Evolutionary conservation across 2,888 invertebrate species (phyloP).

Genomic region (Drosophila recens): DNA sequence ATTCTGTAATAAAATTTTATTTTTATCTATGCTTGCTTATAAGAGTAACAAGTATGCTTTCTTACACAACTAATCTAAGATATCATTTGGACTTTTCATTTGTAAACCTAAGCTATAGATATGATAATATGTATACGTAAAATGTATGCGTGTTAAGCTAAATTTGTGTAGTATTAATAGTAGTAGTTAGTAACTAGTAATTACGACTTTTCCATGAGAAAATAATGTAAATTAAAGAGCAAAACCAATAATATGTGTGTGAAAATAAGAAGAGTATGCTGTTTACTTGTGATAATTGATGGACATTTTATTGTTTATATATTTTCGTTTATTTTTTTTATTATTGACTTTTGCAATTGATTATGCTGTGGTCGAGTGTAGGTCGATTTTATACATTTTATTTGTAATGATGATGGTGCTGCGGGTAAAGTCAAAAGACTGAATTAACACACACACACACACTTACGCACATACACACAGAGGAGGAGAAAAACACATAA

Average conservation of each 20-base stretch:
- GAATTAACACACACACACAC: constrained; percentile 25
- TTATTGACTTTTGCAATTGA: constrained; percentile 50
- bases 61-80: constrained; percentile 63
- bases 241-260: constrained; percentile 8
- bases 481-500: constrained; percentile 1
- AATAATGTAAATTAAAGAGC: constrained; percentile 14
- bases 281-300: constrained; percentile 40
- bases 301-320: constrained; percentile 32
- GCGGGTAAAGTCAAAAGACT: constrained; percentile 60
- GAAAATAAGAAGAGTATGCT: constrained; percentile 18
- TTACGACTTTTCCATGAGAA: constrained; percentile 8
- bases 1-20: constrained; percentile 71
- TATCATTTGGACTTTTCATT: constrained; percentile 13
- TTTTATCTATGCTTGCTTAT: constrained; percentile 58
- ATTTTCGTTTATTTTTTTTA: constrained; percentile 15
- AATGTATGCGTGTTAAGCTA: constrained; percentile 1
- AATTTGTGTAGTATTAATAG: constrained; percentile 4
- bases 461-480: neutral
- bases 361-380: constrained; percentile 26
- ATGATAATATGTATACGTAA: constrained; percentile 32
- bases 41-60: constrained; percentile 29
- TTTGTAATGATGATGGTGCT: constrained; percentile 60
- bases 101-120: constrained; percentile 32
- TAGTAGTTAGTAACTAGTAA: neutral
- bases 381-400: constrained; percentile 31